A percentile compares a stretch with the other conserved stretches of the same genome.
Conservation (phyloP, 2,113 vertebrate species). For the Cyanistes caeruleus region DNA sequence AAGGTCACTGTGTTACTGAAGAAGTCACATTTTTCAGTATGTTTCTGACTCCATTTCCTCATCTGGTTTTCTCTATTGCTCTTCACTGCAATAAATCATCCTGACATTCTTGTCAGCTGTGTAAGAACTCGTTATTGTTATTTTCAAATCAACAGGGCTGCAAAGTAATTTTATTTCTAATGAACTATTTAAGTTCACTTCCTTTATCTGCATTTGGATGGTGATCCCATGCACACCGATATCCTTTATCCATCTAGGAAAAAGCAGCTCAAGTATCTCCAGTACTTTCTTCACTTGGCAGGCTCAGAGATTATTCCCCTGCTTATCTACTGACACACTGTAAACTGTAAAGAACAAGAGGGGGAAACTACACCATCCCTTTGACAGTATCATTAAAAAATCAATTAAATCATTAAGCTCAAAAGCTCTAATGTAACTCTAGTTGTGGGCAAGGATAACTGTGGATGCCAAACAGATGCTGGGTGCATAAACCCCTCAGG, state of each 20-base stretch:
- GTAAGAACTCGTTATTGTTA: neutral
- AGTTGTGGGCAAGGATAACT: neutral
- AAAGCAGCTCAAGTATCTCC: neutral
- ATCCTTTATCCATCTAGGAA: neutral
- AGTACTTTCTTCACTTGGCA: neutral
- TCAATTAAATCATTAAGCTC: neutral
- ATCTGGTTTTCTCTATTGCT: neutral
- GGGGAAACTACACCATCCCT: neutral
- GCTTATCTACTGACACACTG: neutral
- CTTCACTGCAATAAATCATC: neutral
- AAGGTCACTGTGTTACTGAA: neutral
- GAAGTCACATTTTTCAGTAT: neutral
- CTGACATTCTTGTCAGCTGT: neutral
- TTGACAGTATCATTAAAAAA: neutral
- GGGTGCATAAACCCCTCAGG: neutral
- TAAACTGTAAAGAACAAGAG: neutral
- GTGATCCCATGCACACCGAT: neutral
- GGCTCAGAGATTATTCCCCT: neutral
- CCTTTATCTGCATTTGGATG: neutral
- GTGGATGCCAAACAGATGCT: accelerated
- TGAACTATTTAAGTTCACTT: neutral
- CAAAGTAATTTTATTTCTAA: neutral
- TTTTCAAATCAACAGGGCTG: neutral
- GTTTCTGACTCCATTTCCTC: neutral
- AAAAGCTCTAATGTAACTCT: neutral